These are phyloP conservation scores for Trachythela sp. DNA, from an alignment of 64 coral and sea anemone genomes.

Conservation along the genomic window DNA sequence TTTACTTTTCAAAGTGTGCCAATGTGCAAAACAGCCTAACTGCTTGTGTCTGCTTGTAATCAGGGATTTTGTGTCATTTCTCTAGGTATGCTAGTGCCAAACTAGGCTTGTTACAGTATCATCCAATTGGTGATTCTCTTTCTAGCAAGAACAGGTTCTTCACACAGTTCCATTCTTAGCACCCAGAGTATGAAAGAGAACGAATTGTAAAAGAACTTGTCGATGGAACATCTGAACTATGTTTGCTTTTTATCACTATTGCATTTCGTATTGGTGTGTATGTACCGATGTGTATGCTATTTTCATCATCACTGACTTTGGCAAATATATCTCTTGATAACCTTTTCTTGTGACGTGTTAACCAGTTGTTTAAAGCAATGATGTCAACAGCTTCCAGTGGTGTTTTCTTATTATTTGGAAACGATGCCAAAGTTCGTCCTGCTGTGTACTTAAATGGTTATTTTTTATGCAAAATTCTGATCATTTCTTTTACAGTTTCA, in stretches of 20 bases:
- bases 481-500: slow-evolving; percentile 51
- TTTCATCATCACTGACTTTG: background rate
- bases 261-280: background rate
- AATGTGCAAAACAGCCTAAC: no score
- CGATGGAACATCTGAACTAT: background rate
- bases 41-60: no score
- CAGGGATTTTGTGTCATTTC: no score
- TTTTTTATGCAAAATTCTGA: background rate
- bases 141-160: background rate
- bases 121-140: background rate
- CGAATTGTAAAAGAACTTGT: background rate
- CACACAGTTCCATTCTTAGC: background rate
- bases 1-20: no score
- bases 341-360: slow-evolving; percentile 26
- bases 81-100: no score
- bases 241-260: background rate
- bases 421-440: slow-evolving; percentile 27
- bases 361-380: background rate
- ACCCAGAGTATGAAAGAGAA: background rate
- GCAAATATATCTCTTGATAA: background rate
- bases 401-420: slow-evolving; percentile 30
- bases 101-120: background rate
- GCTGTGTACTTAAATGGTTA: slow-evolving; percentile 40
- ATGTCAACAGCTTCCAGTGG: slow-evolving; percentile 34
- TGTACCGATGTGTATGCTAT: background rate